These are phyloP conservation scores for Odontamblyopus rebecca DNA, from an alignment of 2,797 vertebrate species.

Conservation along the genomic window DNA sequence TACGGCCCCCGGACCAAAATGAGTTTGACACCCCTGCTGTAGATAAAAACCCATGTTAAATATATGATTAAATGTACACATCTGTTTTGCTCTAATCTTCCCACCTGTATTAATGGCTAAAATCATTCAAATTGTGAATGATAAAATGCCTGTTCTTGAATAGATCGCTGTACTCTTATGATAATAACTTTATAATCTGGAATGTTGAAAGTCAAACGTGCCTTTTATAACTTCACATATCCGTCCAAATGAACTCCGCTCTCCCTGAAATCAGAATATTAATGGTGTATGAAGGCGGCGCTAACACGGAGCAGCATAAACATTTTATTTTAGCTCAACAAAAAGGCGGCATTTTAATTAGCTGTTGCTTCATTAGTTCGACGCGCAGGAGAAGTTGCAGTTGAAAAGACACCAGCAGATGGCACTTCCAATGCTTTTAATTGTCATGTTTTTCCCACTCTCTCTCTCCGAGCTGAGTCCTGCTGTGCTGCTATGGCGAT, in stretches of 20 bases:
- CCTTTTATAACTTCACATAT: not conserved
- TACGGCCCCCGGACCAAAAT: too few relatives aligned
- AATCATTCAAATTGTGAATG: not conserved
- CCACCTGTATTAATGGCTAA: not conserved
- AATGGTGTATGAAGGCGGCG: constrained; percentile 41
- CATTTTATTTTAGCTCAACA: constrained; percentile 29
- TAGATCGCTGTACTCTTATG: not conserved
- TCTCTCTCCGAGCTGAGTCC: constrained; percentile 38
- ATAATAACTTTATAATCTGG: not conserved
- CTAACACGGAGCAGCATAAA: constrained; percentile 25
- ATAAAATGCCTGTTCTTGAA: not conserved
- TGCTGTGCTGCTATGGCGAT: constrained; percentile 30
- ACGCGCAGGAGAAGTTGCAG: constrained; percentile 30
- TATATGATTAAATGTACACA: too few relatives aligned
- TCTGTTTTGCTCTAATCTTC: too few relatives aligned
- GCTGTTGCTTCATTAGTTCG: constrained; percentile 54
- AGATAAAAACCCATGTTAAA: too few relatives aligned
- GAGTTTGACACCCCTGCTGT: too few relatives aligned
- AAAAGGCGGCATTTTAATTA: constrained; percentile 49
- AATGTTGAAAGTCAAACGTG: not conserved
- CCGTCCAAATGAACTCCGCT: constrained; percentile 25
- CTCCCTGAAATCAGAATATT: constrained; percentile 32
- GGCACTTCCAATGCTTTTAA: constrained; percentile 41
- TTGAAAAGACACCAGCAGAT: constrained; percentile 45
- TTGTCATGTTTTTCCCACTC: constrained; percentile 47